Conservation (phyloP, 2,797 vertebrate species). For the Spinibarbus caldwelli region DNA sequence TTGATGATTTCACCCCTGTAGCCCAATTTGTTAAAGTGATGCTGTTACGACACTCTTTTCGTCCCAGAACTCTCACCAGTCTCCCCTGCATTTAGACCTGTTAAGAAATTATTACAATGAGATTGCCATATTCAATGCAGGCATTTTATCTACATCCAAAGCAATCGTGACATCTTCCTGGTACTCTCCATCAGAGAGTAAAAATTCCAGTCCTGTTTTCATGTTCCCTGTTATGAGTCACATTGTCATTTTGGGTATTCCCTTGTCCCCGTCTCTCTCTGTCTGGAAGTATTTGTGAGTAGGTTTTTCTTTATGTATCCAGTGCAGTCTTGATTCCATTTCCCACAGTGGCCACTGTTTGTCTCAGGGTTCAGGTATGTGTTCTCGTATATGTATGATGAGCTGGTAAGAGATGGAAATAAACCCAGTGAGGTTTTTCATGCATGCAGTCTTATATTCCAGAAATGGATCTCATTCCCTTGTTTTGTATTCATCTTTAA, state of each 20-base stretch:
- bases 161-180: background rate
- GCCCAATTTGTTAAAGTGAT: background rate
- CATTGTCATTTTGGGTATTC: slow-evolving; percentile 41
- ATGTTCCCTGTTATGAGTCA: slow-evolving; percentile 29
- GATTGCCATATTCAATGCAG: background rate
- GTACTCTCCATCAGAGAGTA: background rate
- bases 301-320: slow-evolving; percentile 44
- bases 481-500: slow-evolving; percentile 35
- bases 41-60: background rate
- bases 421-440: slow-evolving; percentile 43
- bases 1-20: background rate
- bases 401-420: slow-evolving; percentile 37
- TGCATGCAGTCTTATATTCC: slow-evolving; percentile 51
- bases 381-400: slow-evolving; percentile 49
- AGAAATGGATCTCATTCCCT: slow-evolving; percentile 41
- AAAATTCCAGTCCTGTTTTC: slow-evolving; percentile 15
- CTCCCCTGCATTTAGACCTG: background rate
- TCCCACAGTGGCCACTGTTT: slow-evolving; percentile 48
- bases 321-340: slow-evolving; percentile 52
- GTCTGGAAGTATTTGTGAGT: slow-evolving; percentile 55
- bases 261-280: slow-evolving; percentile 44
- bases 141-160: background rate
- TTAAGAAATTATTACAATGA: background rate
- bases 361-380: slow-evolving; percentile 58
- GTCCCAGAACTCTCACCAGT: background rate